phyloP scores from a whole-genome alignment of 2,797 vertebrate species.

The Benthosema pterotum region DNA sequence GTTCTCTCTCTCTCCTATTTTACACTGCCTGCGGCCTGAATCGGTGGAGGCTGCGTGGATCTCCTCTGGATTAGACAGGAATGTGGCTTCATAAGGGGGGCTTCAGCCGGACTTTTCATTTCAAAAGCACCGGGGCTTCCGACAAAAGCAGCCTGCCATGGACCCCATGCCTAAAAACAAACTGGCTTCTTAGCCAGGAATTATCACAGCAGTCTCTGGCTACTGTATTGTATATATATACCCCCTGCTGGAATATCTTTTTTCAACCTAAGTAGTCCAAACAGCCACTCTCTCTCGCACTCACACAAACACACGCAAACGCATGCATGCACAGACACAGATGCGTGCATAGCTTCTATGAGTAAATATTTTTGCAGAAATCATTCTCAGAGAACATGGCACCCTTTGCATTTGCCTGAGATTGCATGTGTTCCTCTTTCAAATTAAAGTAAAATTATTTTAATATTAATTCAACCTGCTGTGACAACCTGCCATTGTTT shows the following conservation, averaged over 20 bases:
- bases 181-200: slow-evolving; percentile 28
- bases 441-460: too few relatives aligned
- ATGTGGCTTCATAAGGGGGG: slow-evolving; percentile 55
- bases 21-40: background rate
- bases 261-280: background rate
- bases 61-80: slow-evolving; percentile 59
- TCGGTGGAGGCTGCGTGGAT: slow-evolving; percentile 20
- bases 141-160: slow-evolving; percentile 48
- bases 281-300: background rate
- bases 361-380: too few relatives aligned
- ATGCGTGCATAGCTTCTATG: too few relatives aligned
- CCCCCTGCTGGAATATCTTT: slow-evolving; percentile 1
- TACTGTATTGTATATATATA: slow-evolving; percentile 37
- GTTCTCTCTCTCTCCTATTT: slow-evolving; percentile 13
- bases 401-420: too few relatives aligned
- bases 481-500: too few relatives aligned
- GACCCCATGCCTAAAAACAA: slow-evolving; percentile 52
- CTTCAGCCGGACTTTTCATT: slow-evolving; percentile 53
- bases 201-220: slow-evolving; percentile 43
- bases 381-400: too few relatives aligned
- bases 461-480: too few relatives aligned
- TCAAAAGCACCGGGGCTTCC: slow-evolving; percentile 36
- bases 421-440: too few relatives aligned
- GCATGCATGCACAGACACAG: background rate
- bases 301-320: background rate